Conservation (phyloP, 2,797 vertebrate species). For the Cirrhinus mrigala region DNA sequence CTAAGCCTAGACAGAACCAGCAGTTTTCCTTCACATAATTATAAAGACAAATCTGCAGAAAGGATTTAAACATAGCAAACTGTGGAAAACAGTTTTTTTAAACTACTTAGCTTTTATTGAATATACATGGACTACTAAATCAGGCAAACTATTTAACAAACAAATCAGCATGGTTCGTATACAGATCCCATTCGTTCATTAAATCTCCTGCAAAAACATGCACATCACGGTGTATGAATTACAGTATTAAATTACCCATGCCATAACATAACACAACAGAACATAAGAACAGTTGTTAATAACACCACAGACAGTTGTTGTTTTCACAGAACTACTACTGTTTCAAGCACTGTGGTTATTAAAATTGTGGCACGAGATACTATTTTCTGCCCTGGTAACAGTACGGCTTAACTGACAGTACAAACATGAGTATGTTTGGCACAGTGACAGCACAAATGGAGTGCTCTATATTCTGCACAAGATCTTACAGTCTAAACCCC, state of each 20-base stretch:
- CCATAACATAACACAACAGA: background rate
- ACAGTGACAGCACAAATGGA: conserved; percentile 33
- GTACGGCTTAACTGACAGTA: conserved; percentile 17
- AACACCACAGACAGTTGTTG: background rate
- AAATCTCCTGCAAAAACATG: background rate
- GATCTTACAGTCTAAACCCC: conserved; percentile 31
- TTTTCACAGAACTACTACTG: background rate
- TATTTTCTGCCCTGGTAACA: conserved; percentile 42
- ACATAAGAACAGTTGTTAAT: no score
- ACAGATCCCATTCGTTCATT: no score
- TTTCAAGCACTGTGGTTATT: background rate
- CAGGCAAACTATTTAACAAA: background rate
- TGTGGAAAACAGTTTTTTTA: background rate
- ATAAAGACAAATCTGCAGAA: background rate
- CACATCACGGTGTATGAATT: no score
- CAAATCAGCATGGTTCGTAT: background rate
- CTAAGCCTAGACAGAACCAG: background rate
- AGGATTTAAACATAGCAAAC: background rate
- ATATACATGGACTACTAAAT: background rate
- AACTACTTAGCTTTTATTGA: background rate
- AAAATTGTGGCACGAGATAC: conserved; percentile 16
- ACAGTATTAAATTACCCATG: background rate
- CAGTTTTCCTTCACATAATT: background rate
- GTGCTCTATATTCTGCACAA: conserved; percentile 17
- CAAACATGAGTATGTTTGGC: conserved; percentile 33